Evolutionary conservation across 1,140 invertebrate genomes (phyloP), one percentile per base, ranked within the genome.

Genomic region (Ceratitis capitata): DNA sequence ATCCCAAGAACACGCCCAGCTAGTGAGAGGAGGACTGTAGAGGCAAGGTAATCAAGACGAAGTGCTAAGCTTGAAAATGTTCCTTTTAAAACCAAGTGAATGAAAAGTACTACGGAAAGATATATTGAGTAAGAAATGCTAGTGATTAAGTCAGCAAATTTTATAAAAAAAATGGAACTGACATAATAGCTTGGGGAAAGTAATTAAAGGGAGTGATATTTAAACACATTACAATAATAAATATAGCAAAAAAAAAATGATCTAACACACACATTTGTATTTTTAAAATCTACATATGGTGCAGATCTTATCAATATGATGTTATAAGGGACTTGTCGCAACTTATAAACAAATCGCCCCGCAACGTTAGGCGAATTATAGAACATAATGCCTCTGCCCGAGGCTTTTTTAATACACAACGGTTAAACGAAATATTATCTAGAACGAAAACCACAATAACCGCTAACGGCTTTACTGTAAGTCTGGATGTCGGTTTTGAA

Each of bases 291-390:
- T 47, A 53, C 14, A 2, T 53, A 19, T 69, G 9, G 16, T 78
- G 23, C 39, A 78, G 69, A 45, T 23, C 69, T 10, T 45, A 42
- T n/a, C 69, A 78, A 45, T 53, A 53, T 47, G 47, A 51, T 47
- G 23, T 83, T 9, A 23, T 83, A 14, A 51, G 82, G 5, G 51
- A 83, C 23, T 83, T 56, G 14, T 53, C 82, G 4, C 51, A 51
- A n/a, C 16, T 53, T 23, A 49, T 56, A 39, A 83, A 23, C 47
- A 45, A 84, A 19, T 64, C 32, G 2, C 51, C 42, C 6, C 51
- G 53, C 32, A 64, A 84, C 42, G 35, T 87, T 69, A 85, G 87
- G n/a, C 64, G 86, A 86, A 83, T 86, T 3, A 78, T 56, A 29
- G 61, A 86, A 82, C 85, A 86, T 56, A 86, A 84, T 56, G 85